Percentiles rank a stretch among this genome's conserved stretches.
Evolutionary conservation across 1,140 invertebrate species (phyloP).

Genomic region (Bombus cullumanus): DNA sequence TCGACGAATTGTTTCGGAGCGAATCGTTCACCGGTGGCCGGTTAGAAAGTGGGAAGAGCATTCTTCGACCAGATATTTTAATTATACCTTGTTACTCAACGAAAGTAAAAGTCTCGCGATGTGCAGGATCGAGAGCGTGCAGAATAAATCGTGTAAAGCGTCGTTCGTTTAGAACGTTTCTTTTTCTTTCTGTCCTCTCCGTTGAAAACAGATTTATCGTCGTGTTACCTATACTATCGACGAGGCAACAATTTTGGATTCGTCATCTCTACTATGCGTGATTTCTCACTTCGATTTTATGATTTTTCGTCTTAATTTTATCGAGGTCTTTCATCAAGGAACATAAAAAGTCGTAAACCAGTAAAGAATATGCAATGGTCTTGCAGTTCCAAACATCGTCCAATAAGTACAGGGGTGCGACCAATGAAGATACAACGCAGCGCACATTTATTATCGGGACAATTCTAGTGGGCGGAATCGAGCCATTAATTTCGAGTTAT

Average conservation of each 20-base stretch:
- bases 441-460: background rate
- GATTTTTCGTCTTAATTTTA: background rate
- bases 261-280: too few relatives aligned
- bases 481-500: background rate
- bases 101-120: constrained; percentile 11
- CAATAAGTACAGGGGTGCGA: background rate
- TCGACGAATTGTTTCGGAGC: background rate
- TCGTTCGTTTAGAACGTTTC: background rate
- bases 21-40: background rate
- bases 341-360: background rate
- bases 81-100: background rate
- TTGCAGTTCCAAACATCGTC: background rate
- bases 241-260: too few relatives aligned
- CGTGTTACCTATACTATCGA: too few relatives aligned
- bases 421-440: background rate
- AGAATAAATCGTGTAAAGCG: background rate
- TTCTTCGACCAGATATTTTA: background rate
- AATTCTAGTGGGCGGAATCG: background rate
- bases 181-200: background rate
- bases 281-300: too few relatives aligned
- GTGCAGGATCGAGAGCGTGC: too few relatives aligned
- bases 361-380: background rate
- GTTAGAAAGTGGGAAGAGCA: constrained; percentile 21
- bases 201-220: too few relatives aligned
- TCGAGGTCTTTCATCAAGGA: background rate